These are phyloP conservation scores for Yponomeuta sedellus DNA, from an alignment of 2,888 invertebrate genomes.

Conservation along the genomic window DNA sequence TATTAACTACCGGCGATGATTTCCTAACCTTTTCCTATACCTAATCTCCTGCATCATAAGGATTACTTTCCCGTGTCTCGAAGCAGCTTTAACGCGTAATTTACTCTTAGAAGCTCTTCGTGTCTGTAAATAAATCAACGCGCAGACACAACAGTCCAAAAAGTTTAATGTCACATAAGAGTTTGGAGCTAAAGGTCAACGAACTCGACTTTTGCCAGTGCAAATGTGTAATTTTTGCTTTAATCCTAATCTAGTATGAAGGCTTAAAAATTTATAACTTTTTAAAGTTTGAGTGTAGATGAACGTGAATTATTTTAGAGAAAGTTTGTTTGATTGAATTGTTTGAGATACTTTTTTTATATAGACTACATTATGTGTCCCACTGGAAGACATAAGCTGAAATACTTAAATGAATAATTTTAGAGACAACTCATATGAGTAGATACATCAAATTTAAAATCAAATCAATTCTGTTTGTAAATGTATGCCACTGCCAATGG, in stretches of 20 bases:
- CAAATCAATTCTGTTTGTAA: no score
- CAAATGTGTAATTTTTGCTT: neutral
- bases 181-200: conserved; percentile 9
- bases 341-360: no score
- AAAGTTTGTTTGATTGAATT: no score
- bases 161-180: conserved; percentile 61
- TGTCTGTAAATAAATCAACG: conserved; percentile 51
- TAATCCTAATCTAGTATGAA: neutral
- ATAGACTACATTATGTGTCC: no score
- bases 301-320: no score
- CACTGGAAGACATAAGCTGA: no score
- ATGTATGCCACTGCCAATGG: no score
- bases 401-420: no score
- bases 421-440: no score
- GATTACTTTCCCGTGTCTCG: neutral
- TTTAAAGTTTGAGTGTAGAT: no score
- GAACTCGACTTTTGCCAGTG: conserved; percentile 6
- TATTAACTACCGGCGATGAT: neutral
- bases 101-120: neutral
- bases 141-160: conserved; percentile 54
- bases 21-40: neutral
- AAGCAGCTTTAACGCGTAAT: neutral
- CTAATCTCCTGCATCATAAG: neutral
- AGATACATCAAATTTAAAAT: no score
- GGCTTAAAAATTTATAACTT: no score